phyloP scores from a whole-genome alignment of 2,113 vertebrate genomes.

The Thymallus thymallus region DNA sequence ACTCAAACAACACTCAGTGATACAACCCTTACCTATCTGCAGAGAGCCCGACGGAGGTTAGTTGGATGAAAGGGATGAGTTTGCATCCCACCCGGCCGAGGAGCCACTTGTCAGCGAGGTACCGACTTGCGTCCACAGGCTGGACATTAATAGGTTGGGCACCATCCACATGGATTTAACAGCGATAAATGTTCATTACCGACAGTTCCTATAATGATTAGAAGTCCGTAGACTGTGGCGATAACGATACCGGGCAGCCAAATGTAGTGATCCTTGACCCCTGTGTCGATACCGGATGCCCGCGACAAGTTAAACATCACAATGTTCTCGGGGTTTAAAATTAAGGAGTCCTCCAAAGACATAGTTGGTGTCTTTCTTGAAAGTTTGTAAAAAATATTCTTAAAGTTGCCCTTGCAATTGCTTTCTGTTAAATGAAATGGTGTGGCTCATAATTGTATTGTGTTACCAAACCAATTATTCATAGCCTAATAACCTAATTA shows the following conservation, averaged over 20 bases:
- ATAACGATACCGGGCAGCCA: slow-evolving; percentile 77
- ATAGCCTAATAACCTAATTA: background rate
- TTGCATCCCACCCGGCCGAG: slow-evolving; percentile 94
- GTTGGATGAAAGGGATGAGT: slow-evolving; percentile 94
- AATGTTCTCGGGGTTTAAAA: slow-evolving; percentile 13
- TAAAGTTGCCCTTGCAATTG: no score
- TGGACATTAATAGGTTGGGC: slow-evolving; percentile 93
- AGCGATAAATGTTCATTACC: slow-evolving; percentile 92
- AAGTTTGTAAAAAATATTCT: no score
- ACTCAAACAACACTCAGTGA: slow-evolving; percentile 30
- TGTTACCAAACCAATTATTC: background rate
- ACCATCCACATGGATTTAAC: slow-evolving; percentile 88
- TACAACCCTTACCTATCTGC: slow-evolving; percentile 87
- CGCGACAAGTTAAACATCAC: background rate
- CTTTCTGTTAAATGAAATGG: no score
- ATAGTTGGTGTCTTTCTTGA: slow-evolving; percentile 13
- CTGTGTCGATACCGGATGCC: slow-evolving; percentile 28
- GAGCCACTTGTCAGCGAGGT: slow-evolving; percentile 89
- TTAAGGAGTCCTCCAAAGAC: slow-evolving; percentile 44
- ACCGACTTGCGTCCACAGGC: slow-evolving; percentile 95
- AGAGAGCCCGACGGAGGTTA: slow-evolving; percentile 93
- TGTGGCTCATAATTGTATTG: background rate
- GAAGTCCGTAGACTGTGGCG: slow-evolving; percentile 83
- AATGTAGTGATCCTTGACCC: slow-evolving; percentile 58
- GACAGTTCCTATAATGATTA: slow-evolving; percentile 85